Evolutionary conservation across 2,113 vertebrate genomes (phyloP).

Genomic region (Hymenochirus boettgeri): DNA sequence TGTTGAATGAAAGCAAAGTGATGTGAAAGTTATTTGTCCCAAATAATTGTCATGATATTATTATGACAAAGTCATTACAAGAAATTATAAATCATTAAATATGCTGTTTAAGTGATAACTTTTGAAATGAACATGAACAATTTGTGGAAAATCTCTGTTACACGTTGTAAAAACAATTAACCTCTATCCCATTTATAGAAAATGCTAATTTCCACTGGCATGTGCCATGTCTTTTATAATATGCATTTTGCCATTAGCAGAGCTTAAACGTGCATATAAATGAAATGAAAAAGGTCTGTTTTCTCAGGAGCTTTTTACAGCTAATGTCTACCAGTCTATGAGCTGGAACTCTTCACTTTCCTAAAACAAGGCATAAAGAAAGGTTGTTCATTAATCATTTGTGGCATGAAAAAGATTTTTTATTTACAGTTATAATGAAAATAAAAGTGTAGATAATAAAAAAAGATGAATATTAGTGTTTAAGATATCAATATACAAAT

Average conservation of each 20-base stretch:
- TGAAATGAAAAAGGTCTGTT: conserved; percentile 23
- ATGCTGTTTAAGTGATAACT: too few relatives aligned
- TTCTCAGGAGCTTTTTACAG: conserved; percentile 24
- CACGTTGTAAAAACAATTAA: conserved; percentile 13
- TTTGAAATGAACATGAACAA: conserved; percentile 13
- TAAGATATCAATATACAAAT: too few relatives aligned
- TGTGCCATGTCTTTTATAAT: conserved; percentile 22
- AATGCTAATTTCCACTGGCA: conserved; percentile 18
- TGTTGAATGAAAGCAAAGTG: too few relatives aligned
- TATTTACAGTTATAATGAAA: conserved; percentile 32
- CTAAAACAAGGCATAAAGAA: conserved; percentile 7
- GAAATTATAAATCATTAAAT: too few relatives aligned
- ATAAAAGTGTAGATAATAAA: conserved; percentile 25
- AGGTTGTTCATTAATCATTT: conserved; percentile 34
- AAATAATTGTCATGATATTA: too few relatives aligned
- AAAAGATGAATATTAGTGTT: conserved; percentile 14
- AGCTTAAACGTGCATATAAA: conserved; percentile 19
- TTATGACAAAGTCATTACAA: too few relatives aligned
- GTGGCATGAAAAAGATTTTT: conserved; percentile 32
- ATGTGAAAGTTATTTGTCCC: too few relatives aligned
- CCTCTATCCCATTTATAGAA: not conserved
- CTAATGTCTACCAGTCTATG: conserved; percentile 19
- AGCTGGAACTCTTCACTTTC: conserved; percentile 32
- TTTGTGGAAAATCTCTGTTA: not conserved
- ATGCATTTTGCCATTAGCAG: conserved; percentile 17